These are phyloP conservation scores for Neotoma lepida DNA, from an alignment of 2,113 vertebrate species.

Conservation along the genomic window DNA sequence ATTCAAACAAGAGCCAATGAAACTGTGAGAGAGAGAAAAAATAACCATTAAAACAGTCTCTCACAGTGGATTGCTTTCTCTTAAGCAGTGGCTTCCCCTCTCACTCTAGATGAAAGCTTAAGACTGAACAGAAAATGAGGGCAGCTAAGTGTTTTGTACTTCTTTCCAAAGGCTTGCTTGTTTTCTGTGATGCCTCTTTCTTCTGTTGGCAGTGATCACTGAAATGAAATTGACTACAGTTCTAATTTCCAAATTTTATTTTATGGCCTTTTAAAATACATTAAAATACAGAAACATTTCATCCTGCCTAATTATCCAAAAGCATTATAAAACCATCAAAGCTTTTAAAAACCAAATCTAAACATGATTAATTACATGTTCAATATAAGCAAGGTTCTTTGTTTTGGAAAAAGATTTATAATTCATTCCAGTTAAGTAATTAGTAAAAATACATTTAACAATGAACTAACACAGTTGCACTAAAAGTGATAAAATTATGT, in stretches of 20 bases:
- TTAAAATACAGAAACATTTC: not conserved
- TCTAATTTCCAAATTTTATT: slow-evolving; percentile 51
- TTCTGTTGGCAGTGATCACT: not conserved
- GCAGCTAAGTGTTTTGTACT: not conserved
- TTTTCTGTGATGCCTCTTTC: slow-evolving; percentile 8
- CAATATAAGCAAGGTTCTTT: slow-evolving; percentile 48
- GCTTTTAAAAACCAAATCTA: slow-evolving; percentile 19
- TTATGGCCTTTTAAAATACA: slow-evolving; percentile 51
- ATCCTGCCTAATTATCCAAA: slow-evolving; percentile 39
- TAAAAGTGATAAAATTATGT: slow-evolving; percentile 62
- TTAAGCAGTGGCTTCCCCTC: not conserved
- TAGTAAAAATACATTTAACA: slow-evolving; percentile 69
- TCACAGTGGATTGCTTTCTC: not conserved
- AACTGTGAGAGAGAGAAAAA: not conserved
- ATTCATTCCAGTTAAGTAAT: slow-evolving; percentile 64
- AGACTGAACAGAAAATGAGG: not conserved
- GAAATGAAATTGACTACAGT: slow-evolving; percentile 12
- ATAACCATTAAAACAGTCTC: not conserved
- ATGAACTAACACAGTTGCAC: slow-evolving; percentile 50
- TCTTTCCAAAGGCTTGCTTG: not conserved
- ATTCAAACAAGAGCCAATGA: not conserved
- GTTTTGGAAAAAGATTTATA: slow-evolving; percentile 58
- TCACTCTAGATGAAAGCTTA: accelerated
- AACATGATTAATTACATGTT: slow-evolving; percentile 59
- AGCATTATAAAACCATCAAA: slow-evolving; percentile 24